Conservation (phyloP, 2,113 vertebrate species). For the Dendropsophus ebraccatus region DNA sequence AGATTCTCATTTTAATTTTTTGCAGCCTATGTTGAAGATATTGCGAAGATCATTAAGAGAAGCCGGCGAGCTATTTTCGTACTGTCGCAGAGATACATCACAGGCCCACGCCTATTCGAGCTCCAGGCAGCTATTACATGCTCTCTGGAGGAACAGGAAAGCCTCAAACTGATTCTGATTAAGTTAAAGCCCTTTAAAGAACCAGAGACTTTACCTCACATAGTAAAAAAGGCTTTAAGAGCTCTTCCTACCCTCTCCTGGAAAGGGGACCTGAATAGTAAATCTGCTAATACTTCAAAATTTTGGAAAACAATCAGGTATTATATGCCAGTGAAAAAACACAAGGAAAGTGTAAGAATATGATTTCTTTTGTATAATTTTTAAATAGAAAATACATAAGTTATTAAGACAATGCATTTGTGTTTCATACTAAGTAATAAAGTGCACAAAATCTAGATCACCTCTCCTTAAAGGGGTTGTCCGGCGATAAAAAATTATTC, state of each 20-base stretch:
- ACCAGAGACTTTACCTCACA: slow-evolving; percentile 72
- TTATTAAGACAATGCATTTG: no score
- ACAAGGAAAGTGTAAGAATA: background rate
- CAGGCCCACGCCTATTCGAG: slow-evolving; percentile 77
- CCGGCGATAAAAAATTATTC: no score
- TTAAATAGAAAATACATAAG: background rate
- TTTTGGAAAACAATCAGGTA: slow-evolving; percentile 84
- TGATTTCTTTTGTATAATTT: background rate
- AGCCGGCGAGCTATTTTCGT: slow-evolving; percentile 83
- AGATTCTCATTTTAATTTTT: background rate
- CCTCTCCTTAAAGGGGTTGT: no score
- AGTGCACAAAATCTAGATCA: no score
- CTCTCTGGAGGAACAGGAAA: slow-evolving; percentile 70
- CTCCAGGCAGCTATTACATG: slow-evolving; percentile 84
- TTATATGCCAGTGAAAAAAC: slow-evolving; percentile 75
- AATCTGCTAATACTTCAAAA: slow-evolving; percentile 65
- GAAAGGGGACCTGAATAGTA: slow-evolving; percentile 66
- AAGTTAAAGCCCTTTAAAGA: slow-evolving; percentile 73
- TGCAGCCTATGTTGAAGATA: slow-evolving; percentile 83
- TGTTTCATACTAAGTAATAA: no score
- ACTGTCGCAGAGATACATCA: slow-evolving; percentile 80
- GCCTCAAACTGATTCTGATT: slow-evolving; percentile 76
- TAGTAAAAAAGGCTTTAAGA: slow-evolving; percentile 79
- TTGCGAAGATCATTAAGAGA: slow-evolving; percentile 77
- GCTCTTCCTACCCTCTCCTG: slow-evolving; percentile 80